phyloP scores from a whole-genome alignment of 2,797 vertebrate genomes.

The Ceyx erithaca region DNA sequence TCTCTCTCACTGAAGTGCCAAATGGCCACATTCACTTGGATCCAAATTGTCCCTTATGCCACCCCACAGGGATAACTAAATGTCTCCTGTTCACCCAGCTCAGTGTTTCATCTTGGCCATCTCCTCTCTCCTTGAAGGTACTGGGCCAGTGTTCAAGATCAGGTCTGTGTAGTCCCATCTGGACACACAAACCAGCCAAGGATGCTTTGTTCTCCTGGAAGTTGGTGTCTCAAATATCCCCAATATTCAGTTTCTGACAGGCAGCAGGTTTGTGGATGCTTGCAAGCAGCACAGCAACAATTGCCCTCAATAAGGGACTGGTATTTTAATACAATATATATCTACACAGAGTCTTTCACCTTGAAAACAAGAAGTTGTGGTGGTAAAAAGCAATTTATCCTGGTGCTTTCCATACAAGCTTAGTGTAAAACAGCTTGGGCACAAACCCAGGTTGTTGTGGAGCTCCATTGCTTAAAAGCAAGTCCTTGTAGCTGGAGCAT shows the following conservation, averaged over 20 bases:
- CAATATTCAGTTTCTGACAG: background rate
- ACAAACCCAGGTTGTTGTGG: background rate
- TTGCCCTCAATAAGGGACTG: background rate
- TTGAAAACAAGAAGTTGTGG: background rate
- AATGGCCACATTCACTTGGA: background rate
- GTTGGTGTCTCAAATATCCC: background rate
- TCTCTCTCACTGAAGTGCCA: background rate
- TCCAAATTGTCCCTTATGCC: background rate
- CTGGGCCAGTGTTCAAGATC: background rate
- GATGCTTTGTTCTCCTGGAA: background rate
- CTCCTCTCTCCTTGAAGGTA: slow-evolving; percentile 2
- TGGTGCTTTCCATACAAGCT: background rate
- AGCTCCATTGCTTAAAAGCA: background rate
- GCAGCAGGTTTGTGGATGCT: background rate
- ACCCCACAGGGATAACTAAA: background rate
- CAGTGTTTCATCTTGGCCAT: background rate
- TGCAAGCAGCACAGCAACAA: background rate
- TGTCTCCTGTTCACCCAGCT: background rate
- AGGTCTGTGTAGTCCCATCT: slow-evolving; percentile 17
- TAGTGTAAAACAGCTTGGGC: background rate
- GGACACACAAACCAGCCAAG: slow-evolving; percentile 17
- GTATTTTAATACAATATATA: background rate
- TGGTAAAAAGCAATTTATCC: background rate
- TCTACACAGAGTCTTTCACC: background rate
- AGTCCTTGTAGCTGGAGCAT: background rate